A percentile compares a stretch with the other conserved stretches of the same genome.
Evolutionary conservation across 2,113 vertebrate species (phyloP).

Genomic region (Myotis lucifugus): DNA sequence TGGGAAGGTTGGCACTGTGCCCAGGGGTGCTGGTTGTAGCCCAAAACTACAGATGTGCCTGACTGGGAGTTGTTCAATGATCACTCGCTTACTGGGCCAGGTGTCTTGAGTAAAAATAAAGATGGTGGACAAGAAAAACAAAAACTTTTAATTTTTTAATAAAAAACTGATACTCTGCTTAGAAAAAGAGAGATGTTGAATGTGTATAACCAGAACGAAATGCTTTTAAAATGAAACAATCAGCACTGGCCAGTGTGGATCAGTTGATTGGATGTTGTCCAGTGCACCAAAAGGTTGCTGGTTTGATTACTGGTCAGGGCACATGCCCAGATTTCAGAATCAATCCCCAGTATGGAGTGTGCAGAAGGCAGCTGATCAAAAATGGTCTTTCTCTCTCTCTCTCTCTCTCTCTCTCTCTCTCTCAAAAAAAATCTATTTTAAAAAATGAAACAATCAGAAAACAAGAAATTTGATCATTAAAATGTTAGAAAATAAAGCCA

Average conservation of each 20-base stretch:
- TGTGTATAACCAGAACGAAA: not conserved
- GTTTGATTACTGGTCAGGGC: not conserved
- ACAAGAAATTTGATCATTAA: not conserved
- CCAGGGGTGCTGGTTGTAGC: not conserved
- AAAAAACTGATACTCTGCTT: not conserved
- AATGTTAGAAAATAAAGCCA: not conserved
- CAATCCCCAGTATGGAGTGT: not conserved
- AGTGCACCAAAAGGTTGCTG: not conserved
- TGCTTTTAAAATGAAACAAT: slow-evolving; percentile 6
- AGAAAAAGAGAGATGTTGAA: not conserved
- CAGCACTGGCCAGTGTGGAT: not conserved
- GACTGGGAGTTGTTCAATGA: not conserved
- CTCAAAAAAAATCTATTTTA: not conserved
- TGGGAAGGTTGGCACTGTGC: not conserved
- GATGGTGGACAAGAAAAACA: slow-evolving; percentile 14
- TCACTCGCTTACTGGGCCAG: not conserved
- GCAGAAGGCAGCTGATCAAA: not conserved
- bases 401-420: not conserved
- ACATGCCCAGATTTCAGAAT: not conserved
- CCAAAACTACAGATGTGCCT: not conserved
- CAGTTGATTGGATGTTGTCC: not conserved
- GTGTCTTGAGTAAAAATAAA: slow-evolving; percentile 69
- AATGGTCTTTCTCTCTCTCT: not conserved
- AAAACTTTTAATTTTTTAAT: not conserved
- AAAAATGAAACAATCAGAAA: slow-evolving; percentile 9